Percentiles rank a stretch among this genome's conserved stretches.
Conservation (phyloP, 2,797 vertebrate genomes). For the Nyctibius grandis region DNA sequence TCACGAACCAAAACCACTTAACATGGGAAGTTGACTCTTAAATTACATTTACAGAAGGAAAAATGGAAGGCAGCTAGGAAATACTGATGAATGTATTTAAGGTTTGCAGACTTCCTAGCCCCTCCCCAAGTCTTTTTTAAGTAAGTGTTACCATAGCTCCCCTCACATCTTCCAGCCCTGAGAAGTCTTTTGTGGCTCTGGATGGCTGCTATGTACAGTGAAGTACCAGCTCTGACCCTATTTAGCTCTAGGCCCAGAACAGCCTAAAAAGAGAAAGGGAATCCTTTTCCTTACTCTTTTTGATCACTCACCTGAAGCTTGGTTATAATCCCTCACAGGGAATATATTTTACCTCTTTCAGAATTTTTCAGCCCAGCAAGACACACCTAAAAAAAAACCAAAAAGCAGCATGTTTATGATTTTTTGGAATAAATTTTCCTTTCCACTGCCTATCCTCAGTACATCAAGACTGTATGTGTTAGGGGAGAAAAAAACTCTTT, state of each 20-base stretch:
- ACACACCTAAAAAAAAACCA: neutral
- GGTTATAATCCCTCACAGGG: neutral
- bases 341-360: neutral
- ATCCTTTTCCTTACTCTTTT: neutral
- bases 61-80: neutral
- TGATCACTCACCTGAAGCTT: neutral
- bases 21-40: neutral
- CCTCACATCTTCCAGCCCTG: neutral
- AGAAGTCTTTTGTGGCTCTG: neutral
- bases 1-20: neutral
- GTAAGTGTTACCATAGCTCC: neutral
- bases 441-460: neutral
- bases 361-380: neutral
- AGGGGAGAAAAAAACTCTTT: rapidly evolving
- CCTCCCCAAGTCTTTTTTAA: neutral
- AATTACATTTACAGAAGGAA: constrained; percentile 23
- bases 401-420: neutral
- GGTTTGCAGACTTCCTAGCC: neutral
- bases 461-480: neutral
- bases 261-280: neutral
- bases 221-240: neutral
- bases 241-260: neutral
- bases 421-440: neutral
- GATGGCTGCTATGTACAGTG: neutral
- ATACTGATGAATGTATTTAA: neutral